Evolutionary conservation across 1,140 invertebrate genomes (phyloP), one percentile per base, ranked within the genome.

Genomic region (Scaptodrosophila lebanonensis): DNA sequence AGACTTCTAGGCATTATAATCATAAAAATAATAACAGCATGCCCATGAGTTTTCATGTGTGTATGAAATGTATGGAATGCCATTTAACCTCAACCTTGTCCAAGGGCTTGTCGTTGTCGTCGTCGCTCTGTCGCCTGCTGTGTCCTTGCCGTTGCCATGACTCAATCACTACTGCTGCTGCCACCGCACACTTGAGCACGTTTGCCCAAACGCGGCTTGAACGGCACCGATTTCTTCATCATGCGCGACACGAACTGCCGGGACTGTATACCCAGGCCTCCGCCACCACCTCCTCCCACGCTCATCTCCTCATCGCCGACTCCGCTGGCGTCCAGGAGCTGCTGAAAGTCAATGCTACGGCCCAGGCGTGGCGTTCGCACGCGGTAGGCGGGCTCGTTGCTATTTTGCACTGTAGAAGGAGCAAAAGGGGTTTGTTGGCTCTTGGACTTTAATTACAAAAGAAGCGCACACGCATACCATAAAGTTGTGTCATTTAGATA

Each of bases 141-240:
- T 66, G 36, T 60, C 60, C 22, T 50, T 54, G 64, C 36, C 58
- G 38, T 76, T 64, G 79, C 39, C 66, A 63, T 76, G 56, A 64
- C 71, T 76, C 63, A 82, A 67, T 83, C 75, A 13, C 32, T 11
- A 13, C 32, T 13, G 35, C 35, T 6, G 48, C 63, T 54, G 48
- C 58, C 52, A 39, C 71, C 70, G 59, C 82, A 84, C 57, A 84
- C 67, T 63, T 83, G 79, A 60, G 75, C 82, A 65, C 84, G 83
- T 71, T 86, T 86, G 35, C 84, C 84, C 52, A 86, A 64, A 58
- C 84, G 77, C 15, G 84, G 84, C 62, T 85, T 86, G 69, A 85
- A 86, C 43, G 72, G 79, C 58, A 85, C 83, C 59, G 83, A 85
- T 73, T 86, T 86, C 66, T 86, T 86, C 48, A 68, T 73, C 63